A percentile compares a stretch with the other conserved stretches of the same genome.
These are phyloP conservation scores for Cotesia glomerata DNA, from an alignment of 1,140 invertebrate genomes.

Conservation along the genomic window DNA sequence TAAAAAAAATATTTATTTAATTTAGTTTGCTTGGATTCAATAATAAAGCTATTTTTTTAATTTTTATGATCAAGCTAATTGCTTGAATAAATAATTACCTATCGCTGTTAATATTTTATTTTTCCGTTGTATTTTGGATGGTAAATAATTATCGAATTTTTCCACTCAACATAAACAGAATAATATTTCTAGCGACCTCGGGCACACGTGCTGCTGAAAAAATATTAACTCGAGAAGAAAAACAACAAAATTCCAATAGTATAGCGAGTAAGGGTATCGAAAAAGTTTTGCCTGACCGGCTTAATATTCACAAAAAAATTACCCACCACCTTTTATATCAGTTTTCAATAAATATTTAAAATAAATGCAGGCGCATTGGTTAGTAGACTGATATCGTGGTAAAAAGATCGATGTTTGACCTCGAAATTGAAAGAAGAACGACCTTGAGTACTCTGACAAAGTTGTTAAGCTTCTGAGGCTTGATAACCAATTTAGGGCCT, in stretches of 20 bases:
- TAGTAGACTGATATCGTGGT: too few species aligned
- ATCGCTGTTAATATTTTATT: slow-evolving; percentile 8
- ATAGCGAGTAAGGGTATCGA: too few species aligned
- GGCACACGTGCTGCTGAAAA: slow-evolving; percentile 1
- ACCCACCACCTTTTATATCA: too few species aligned
- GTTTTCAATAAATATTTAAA: too few species aligned
- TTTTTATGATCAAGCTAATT: too few species aligned
- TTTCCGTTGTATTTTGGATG: neutral
- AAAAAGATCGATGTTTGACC: neutral
- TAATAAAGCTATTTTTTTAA: too few species aligned
- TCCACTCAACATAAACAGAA: too few species aligned
- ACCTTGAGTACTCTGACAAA: slow-evolving; percentile 49
- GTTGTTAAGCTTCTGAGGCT: slow-evolving; percentile 46
- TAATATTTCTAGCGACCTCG: slow-evolving; percentile 6
- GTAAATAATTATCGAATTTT: neutral
- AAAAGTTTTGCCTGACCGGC: too few species aligned
- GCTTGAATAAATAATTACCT: neutral
- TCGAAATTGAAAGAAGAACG: slow-evolving; percentile 30
- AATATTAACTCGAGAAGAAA: neutral
- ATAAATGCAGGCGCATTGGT: too few species aligned
- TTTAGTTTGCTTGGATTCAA: too few species aligned
- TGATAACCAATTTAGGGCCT: slow-evolving; percentile 61
- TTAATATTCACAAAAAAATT: too few species aligned
- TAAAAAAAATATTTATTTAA: too few species aligned
- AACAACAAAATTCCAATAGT: neutral